Base-by-base conservation (phyloP, 1,140 invertebrate genomes). In the Megathymus violae region DNA sequence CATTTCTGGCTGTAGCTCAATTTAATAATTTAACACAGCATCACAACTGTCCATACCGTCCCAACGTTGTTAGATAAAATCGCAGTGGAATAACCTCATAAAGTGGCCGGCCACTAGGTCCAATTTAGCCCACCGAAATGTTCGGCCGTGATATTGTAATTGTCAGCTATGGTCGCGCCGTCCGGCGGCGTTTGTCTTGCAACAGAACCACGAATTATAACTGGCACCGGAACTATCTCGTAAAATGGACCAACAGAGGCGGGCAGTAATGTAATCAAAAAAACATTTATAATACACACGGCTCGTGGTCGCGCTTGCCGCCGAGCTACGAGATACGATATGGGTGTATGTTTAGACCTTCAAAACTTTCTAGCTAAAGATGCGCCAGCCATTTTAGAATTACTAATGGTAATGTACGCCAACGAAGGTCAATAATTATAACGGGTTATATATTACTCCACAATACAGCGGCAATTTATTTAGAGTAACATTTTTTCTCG, bases 141-240 rank as follows among this genome's bases (percentile, higher is more conserved):
- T 27, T 9, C 38, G 14, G 13, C 48, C 11, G 38, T 64, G 25
- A 44, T 31, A 63, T 63, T 70, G 46, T 56, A 67, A 70, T 47
- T 60, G 64, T 60, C 66, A 66, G 62, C 63, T 69, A 72, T 72
- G 65, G 58, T 47, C 48, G 27, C 63, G 50, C 50, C 54, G 46
- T 52, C 58, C 47, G 17, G 47, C 51, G 27, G 27, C 44, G 40
- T 44, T 60, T 46, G 41, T 40, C 54, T 58, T 31, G 54, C 51
- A 60, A 65, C 60, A 65, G 59, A 65, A 46, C 54, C 54, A 58
- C 54, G 54, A 58, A 46, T 58, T 58, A 46, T 44, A 60, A 52
- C 54, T 51, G 63, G 60, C 63, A 52, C 41, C 54, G 54, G 54
- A 61, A 66, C 50, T 19, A 47, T 59, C 50, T 54, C 54, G 40